These are phyloP conservation scores for Mimumesa dahlbomi DNA, from an alignment of 2,888 invertebrate genomes.

Conservation along the genomic window DNA sequence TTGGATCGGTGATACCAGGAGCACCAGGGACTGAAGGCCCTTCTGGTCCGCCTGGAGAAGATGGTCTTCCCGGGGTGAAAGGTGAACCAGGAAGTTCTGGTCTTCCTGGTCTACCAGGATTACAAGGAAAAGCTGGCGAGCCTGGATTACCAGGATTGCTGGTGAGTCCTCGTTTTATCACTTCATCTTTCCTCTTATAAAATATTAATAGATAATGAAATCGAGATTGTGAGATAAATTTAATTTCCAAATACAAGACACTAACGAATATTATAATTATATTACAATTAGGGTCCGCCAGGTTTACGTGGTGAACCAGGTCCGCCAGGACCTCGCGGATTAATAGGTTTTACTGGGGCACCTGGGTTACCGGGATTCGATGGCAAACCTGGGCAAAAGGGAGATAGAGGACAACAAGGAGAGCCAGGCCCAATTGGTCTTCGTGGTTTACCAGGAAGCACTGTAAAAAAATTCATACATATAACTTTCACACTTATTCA, in stretches of 20 bases:
- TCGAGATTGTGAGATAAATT: too few species aligned
- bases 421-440: slow-evolving; percentile 80
- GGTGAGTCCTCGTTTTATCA: slow-evolving; percentile 14
- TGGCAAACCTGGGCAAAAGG: slow-evolving; percentile 79
- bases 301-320: slow-evolving; percentile 76
- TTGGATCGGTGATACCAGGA: slow-evolving; percentile 80
- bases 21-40: slow-evolving; percentile 85
- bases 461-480: too few species aligned
- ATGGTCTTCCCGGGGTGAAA: slow-evolving; percentile 87
- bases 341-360: slow-evolving; percentile 75
- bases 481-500: too few species aligned
- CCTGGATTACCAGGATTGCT: slow-evolving; percentile 81
- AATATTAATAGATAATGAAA: too few species aligned
- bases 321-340: slow-evolving; percentile 73
- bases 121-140: slow-evolving; percentile 85
- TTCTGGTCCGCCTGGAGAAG: slow-evolving; percentile 85
- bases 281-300: slow-evolving; percentile 63
- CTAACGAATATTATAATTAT: background rate
- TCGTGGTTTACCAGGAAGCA: slow-evolving; percentile 80
- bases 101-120: slow-evolving; percentile 81
- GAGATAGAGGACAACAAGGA: slow-evolving; percentile 80
- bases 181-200: background rate
- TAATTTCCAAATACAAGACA: too few species aligned
- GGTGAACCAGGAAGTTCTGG: slow-evolving; percentile 85
- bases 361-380: slow-evolving; percentile 78